A percentile compares a stretch with the other conserved stretches of the same genome.
Evolutionary conservation across 2,113 vertebrate genomes (phyloP).

Genomic region (Mobula hypostoma): DNA sequence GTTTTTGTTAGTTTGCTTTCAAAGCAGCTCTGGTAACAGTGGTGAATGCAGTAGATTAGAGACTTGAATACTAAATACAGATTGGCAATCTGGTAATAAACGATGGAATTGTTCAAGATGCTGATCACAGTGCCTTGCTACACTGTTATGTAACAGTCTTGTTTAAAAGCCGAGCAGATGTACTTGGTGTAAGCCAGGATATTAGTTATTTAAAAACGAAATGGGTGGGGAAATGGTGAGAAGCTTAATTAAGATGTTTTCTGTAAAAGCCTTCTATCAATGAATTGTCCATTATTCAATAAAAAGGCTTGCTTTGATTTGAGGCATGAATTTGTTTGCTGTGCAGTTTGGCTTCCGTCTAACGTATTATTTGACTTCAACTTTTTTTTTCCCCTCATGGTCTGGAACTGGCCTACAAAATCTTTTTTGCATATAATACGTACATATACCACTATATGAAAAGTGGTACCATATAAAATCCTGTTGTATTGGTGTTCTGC

Average conservation of each 20-base stretch:
- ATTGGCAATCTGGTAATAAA: conserved; percentile 4
- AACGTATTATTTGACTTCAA: background rate
- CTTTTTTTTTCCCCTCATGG: background rate
- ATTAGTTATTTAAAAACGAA: background rate
- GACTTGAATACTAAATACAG: conserved; percentile 26
- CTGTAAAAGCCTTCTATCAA: background rate
- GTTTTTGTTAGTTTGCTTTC: background rate
- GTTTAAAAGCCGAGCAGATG: conserved; percentile 3
- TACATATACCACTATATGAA: too few species aligned
- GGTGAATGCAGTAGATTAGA: background rate
- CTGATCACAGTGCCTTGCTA: conserved; percentile 13
- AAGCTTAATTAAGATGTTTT: conserved; percentile 28
- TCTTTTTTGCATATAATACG: background rate
- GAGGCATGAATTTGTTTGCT: background rate
- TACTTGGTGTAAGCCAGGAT: conserved; percentile 13
- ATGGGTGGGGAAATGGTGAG: background rate
- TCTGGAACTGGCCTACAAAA: background rate
- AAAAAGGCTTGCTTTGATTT: background rate
- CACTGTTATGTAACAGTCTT: background rate
- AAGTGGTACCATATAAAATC: background rate
- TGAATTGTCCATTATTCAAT: background rate
- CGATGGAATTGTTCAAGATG: background rate
- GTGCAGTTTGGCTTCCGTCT: background rate
- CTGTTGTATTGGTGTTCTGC: background rate
- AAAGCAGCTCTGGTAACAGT: background rate